Percentiles rank a stretch among this genome's conserved stretches.
phyloP scores from a whole-genome alignment of 2,113 vertebrate genomes.

The Xiphias gladius region DNA sequence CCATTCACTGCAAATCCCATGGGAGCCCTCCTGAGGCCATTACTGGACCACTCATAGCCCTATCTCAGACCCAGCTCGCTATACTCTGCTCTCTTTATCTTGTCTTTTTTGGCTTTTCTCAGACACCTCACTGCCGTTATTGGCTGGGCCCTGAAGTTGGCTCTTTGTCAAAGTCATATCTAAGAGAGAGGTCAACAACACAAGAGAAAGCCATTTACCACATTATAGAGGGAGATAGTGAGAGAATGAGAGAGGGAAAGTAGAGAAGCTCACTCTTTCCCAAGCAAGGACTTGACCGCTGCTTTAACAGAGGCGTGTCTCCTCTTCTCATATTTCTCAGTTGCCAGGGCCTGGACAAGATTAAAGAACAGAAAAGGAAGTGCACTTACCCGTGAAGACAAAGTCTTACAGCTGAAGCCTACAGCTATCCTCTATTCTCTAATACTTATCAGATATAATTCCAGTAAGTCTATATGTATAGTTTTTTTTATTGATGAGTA shows the following conservation, averaged over 20 bases:
- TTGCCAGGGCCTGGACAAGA: slow-evolving; percentile 31
- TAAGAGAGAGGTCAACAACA: slow-evolving; percentile 19
- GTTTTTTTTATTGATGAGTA: neutral
- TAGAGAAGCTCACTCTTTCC: slow-evolving; percentile 66
- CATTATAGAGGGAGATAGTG: slow-evolving; percentile 35
- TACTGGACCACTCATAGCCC: slow-evolving; percentile 35
- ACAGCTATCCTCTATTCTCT: slow-evolving; percentile 3
- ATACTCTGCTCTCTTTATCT: slow-evolving; percentile 31
- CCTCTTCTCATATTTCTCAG: slow-evolving; percentile 67
- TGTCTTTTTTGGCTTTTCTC: slow-evolving; percentile 31
- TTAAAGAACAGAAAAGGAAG: slow-evolving; percentile 25
- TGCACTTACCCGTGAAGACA: slow-evolving; percentile 41
- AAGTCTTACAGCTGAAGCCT: neutral
- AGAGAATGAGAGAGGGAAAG: slow-evolving; percentile 7
- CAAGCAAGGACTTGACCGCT: slow-evolving; percentile 69
- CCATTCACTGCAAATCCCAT: slow-evolving; percentile 15
- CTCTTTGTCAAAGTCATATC: slow-evolving; percentile 41
- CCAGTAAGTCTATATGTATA: neutral
- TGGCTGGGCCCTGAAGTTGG: neutral
- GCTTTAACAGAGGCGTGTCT: slow-evolving; percentile 65
- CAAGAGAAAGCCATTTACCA: slow-evolving; percentile 30
- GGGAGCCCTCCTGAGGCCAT: slow-evolving; percentile 27
- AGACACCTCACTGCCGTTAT: slow-evolving; percentile 27
- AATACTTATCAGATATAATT: slow-evolving; percentile 20
- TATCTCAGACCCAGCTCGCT: slow-evolving; percentile 19